Conservation (phyloP, 23 tunicate genomes). For the Styela clava region DNA sequence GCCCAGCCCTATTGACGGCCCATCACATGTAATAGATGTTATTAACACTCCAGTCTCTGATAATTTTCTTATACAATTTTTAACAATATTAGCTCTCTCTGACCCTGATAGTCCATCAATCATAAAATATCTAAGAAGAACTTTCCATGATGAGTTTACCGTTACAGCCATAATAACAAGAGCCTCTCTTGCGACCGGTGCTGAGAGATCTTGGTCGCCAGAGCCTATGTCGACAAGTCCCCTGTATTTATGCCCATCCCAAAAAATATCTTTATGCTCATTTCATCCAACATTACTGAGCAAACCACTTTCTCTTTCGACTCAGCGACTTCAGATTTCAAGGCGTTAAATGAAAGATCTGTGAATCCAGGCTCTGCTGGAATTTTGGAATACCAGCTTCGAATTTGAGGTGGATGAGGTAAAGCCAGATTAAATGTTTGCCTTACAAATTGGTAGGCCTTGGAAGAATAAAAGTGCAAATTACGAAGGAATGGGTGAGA, state of each 20-base stretch:
- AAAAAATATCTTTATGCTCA: neutral
- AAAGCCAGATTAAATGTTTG: no score
- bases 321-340: no score
- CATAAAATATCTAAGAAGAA: constrained; percentile 10
- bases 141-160: neutral
- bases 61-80: neutral
- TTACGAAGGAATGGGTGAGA: no score
- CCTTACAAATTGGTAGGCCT: no score
- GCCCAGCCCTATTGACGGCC: no score
- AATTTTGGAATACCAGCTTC: constrained; percentile 19
- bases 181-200: constrained; percentile 14
- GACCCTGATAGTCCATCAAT: constrained; percentile 3
- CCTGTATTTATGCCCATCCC: constrained; percentile 21
- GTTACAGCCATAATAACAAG: constrained; percentile 11
- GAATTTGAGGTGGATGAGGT: constrained; percentile 22
- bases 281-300: neutral
- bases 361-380: constrained; percentile 1
- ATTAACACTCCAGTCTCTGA: neutral
- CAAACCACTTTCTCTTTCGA: neutral
- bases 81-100: constrained; percentile 7
- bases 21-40: constrained; percentile 24
- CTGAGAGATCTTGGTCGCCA: neutral
- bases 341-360: no score
- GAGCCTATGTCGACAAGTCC: constrained; percentile 16
- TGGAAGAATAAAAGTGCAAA: no score